A percentile compares a stretch with the other conserved stretches of the same genome.
phyloP scores from a whole-genome alignment of 2,888 invertebrate genomes.

The Eremobia ochroleuca region DNA sequence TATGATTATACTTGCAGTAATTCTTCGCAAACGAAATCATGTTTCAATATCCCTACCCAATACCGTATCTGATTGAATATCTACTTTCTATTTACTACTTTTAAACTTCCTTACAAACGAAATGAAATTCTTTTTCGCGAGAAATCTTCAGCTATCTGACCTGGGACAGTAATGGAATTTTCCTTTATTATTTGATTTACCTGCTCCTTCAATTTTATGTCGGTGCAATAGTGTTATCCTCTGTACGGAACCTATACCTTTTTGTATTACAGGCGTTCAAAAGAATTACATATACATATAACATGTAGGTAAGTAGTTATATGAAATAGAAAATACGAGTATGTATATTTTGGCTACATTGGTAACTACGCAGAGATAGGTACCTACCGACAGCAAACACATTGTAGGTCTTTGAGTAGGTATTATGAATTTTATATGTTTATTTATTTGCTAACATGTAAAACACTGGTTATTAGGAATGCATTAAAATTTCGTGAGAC shows the following conservation, averaged over 20 bases:
- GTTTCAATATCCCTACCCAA: conserved; percentile 42
- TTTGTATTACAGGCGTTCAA: conserved; percentile 63
- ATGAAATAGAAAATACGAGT: background rate
- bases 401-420: background rate
- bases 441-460: background rate
- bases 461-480: background rate
- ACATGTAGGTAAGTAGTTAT: background rate
- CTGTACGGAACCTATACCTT: conserved; percentile 72
- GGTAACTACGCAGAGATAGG: background rate
- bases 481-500: background rate
- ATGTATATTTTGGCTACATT: background rate
- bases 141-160: conserved; percentile 82
- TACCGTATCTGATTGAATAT: conserved; percentile 41
- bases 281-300: conserved; percentile 20
- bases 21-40: conserved; percentile 40
- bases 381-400: background rate
- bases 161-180: conserved; percentile 86
- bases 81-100: conserved; percentile 59
- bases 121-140: conserved; percentile 81
- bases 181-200: conserved; percentile 90
- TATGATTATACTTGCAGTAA: conserved; percentile 27
- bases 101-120: conserved; percentile 65
- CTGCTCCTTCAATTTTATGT: conserved; percentile 85
- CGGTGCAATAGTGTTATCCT: conserved; percentile 83
- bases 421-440: background rate